phyloP scores from a whole-genome alignment of 2,113 vertebrate species.

The Cichladusa arquata region DNA sequence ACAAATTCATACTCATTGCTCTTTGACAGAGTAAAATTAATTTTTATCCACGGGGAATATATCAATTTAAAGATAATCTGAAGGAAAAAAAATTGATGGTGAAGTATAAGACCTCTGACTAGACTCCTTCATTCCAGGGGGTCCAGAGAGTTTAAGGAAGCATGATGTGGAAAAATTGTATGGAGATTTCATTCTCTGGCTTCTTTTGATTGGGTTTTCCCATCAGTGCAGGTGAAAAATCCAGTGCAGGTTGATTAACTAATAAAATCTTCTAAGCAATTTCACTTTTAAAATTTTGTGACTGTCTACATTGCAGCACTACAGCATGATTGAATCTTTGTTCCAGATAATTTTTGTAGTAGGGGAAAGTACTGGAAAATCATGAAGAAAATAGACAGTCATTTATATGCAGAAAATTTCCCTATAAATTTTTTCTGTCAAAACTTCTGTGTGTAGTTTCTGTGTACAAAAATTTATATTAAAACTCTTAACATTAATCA shows the following conservation, averaged over 20 bases:
- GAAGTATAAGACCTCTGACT: background rate
- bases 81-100: background rate
- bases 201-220: background rate
- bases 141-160: background rate
- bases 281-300: background rate
- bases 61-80: constrained; percentile 8
- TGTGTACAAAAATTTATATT: background rate
- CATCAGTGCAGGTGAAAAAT: background rate
- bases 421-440: background rate
- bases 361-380: background rate
- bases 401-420: background rate
- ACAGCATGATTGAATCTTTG: background rate
- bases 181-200: background rate
- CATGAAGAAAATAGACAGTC: background rate
- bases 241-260: background rate
- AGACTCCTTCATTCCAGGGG: background rate
- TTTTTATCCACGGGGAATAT: background rate
- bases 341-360: background rate
- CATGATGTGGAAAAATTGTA: background rate
- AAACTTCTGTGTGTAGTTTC: background rate
- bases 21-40: background rate
- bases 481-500: background rate
- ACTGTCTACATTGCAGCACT: background rate
- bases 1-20: background rate
- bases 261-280: background rate